Evolutionary conservation across 2,797 vertebrate genomes (phyloP), one percentile per base, ranked within the genome.

Genomic region (Loris lydekkerianus): DNA sequence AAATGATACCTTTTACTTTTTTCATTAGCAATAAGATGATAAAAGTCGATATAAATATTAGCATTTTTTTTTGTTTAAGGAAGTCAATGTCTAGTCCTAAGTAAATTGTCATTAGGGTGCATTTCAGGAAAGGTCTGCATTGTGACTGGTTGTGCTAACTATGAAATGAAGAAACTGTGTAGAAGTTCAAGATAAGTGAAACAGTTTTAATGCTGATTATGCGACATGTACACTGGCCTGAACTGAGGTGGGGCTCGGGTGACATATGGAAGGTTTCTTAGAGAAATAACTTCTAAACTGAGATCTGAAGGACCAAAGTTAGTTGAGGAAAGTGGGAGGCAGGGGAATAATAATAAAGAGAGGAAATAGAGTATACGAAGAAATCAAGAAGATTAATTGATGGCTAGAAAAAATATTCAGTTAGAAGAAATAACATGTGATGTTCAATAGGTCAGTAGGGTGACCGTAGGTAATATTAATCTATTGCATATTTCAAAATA

Each of bases 21-120:
- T 70, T 72, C 53, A 61, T 69, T 70, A 78, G 37, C 0, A 80
- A 31, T 95, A 81, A 94, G 46, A 90, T 49, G 65, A 72, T 67
- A 89, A 78, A 86, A 31, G 14, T 31, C 34, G 14, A 70, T 21
- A 1, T 95, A 93, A 88, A 86, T 69, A 17, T 84, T 94, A 95
- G 14, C 18, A 21, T 94, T 7, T 3, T 3, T 75, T 86, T 95
- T 86, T 95, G 56, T 86, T 94, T 83, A 72, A 93, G 29, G 40
- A 92, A 87, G 60, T 17, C 31, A 78, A 93, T 53, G 43, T 76
- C 20, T 56, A 85, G n/a, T 83, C 60, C 29, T 65, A 60, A 84
- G 17, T 60, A 49, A 80, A 91, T 81, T 70, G 21, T 77, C 58
- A 37, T 70, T 40, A 37, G n/a, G 60, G 29, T 91, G n/a, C 10